Conservation (phyloP, 1,140 invertebrate species). For the Drosophila baimaii region DNA sequence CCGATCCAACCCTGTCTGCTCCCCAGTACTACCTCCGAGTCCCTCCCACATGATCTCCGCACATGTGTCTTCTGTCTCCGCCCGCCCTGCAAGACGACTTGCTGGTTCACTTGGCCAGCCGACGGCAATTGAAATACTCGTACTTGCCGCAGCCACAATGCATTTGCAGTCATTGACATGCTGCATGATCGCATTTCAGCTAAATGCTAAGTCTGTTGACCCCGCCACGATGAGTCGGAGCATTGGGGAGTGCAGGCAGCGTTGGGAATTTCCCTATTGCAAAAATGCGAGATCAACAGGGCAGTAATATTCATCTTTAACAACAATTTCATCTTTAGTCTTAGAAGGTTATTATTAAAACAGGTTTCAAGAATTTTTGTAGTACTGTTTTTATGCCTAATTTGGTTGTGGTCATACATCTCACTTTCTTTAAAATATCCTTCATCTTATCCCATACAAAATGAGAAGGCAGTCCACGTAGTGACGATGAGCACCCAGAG, state of each 20-base stretch:
- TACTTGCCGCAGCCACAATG: conserved; percentile 25
- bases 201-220: conserved; percentile 40
- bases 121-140: conserved; percentile 15
- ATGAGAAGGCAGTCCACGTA: too few relatives aligned
- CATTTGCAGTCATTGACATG: conserved; percentile 35
- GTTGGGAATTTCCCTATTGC: not conserved
- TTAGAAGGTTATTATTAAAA: too few relatives aligned
- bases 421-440: too few relatives aligned
- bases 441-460: too few relatives aligned
- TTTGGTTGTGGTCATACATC: too few relatives aligned
- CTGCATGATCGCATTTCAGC: conserved; percentile 37
- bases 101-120: conserved; percentile 32
- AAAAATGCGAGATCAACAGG: too few relatives aligned
- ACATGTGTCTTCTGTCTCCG: conserved; percentile 29
- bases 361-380: too few relatives aligned
- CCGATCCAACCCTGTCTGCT: conserved; percentile 12
- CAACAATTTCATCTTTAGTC: not conserved
- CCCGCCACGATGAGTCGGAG: conserved; percentile 7
- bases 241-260: too few relatives aligned
- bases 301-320: too few relatives aligned
- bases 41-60: conserved; percentile 47
- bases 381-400: too few relatives aligned
- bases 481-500: too few relatives aligned
- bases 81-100: conserved; percentile 23
- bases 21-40: not conserved